Evolutionary conservation across 1,140 invertebrate species (phyloP).

Genomic region (Penaeus japonicus): DNA sequence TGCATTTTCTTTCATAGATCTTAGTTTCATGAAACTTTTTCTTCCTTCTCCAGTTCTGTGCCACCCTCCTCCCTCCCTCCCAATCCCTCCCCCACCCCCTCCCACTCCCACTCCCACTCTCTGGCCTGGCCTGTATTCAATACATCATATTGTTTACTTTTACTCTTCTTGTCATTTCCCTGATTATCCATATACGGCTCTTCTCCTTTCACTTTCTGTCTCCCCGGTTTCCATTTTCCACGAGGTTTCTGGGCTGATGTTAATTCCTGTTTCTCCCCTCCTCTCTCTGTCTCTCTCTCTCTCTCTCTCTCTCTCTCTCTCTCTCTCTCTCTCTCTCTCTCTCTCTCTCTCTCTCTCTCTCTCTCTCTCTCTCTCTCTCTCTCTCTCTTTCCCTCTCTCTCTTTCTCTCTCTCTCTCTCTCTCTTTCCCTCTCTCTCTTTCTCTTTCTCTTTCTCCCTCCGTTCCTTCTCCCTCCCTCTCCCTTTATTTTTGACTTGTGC

Average conservation of each 20-base stretch:
- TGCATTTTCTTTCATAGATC: no score
- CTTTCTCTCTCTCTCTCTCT: constrained; percentile 6
- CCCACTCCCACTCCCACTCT: no score
- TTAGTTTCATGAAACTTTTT: no score
- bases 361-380: constrained; percentile 5
- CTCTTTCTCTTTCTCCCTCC: neutral
- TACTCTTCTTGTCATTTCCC: neutral
- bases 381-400: constrained; percentile 19
- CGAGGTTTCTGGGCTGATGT: no score
- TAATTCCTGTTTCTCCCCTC: no score
- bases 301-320: neutral
- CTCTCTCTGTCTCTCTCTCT: neutral
- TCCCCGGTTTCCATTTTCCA: neutral
- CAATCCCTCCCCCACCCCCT: no score
- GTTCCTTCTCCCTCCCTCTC: no score
- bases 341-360: constrained; percentile 10
- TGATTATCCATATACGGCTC: neutral
- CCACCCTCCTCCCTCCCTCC: no score
- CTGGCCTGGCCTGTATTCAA: no score
- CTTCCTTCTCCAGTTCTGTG: no score
- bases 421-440: neutral
- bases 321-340: constrained; percentile 9
- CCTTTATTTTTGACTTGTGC: no score
- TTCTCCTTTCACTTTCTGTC: constrained; percentile 1
- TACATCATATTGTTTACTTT: neutral